Percentiles rank a stretch among this genome's conserved stretches.
phyloP scores from a whole-genome alignment of 2,797 vertebrate species.

The Chromis chromis region DNA sequence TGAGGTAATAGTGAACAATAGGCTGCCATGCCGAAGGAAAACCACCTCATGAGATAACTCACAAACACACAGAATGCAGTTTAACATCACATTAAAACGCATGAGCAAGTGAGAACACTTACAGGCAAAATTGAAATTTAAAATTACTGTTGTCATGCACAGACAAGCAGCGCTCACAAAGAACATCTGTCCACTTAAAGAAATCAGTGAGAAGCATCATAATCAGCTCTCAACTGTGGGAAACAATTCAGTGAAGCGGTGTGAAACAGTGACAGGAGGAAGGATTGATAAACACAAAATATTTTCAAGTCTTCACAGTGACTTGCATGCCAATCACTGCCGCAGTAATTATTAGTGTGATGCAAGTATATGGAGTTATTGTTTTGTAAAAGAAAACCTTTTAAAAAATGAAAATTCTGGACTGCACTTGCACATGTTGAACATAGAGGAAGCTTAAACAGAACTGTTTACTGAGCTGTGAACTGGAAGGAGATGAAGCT shows the following conservation, averaged over 20 bases:
- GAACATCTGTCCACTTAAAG: constrained; percentile 47
- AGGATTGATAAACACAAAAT: constrained; percentile 22
- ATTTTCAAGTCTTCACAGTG: constrained; percentile 4
- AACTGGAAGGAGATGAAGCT: constrained; percentile 85
- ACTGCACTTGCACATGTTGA: constrained; percentile 18
- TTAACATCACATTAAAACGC: constrained; percentile 33
- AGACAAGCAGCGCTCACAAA: constrained; percentile 52
- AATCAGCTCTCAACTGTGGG: constrained; percentile 23
- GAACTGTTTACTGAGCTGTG: constrained; percentile 41
- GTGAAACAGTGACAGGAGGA: constrained; percentile 20
- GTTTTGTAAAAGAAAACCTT: constrained; percentile 22
- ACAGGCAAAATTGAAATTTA: constrained; percentile 26
- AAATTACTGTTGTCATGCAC: constrained; percentile 66
- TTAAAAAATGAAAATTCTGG: constrained; percentile 2
- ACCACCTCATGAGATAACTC: constrained; percentile 32
- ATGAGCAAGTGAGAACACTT: constrained; percentile 19
- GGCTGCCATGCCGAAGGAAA: constrained; percentile 48
- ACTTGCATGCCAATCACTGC: constrained; percentile 54
- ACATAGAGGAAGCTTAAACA: constrained; percentile 19
- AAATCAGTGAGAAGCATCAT: constrained; percentile 44
- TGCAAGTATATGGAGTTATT: constrained; percentile 20
- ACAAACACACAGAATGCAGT: constrained; percentile 46
- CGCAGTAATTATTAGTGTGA: constrained; percentile 14
- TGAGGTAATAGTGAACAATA: constrained; percentile 24
- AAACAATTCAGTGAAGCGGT: constrained; percentile 34